These are phyloP conservation scores for Brienomyrus longianalis DNA, from an alignment of 2,113 vertebrate species.

Conservation along the genomic window DNA sequence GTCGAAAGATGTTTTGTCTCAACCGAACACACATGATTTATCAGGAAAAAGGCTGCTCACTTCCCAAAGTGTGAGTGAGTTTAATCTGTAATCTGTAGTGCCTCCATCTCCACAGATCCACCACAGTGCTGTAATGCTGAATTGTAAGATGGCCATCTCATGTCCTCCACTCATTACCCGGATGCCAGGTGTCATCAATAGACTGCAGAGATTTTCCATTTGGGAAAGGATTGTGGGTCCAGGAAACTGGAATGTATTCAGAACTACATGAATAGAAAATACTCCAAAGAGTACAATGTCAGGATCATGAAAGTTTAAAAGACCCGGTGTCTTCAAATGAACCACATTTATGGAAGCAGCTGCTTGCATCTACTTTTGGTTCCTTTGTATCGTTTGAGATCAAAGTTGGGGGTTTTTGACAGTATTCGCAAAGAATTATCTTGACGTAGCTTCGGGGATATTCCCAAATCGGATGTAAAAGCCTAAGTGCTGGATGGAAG, in stretches of 20 bases:
- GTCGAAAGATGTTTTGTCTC: not conserved
- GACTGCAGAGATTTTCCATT: constrained; percentile 5
- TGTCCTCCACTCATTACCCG: not conserved
- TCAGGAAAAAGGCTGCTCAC: not conserved
- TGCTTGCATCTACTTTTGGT: not conserved
- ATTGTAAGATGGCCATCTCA: not conserved
- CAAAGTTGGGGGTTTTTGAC: constrained; percentile 6
- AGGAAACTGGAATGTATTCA: not conserved
- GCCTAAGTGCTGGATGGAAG: not conserved
- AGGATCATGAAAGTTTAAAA: constrained; percentile 12
- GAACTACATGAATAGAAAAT: constrained; percentile 7
- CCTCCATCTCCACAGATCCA: not conserved
- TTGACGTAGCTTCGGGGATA: not conserved
- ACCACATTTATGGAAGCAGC: constrained; percentile 7
- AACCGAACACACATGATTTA: not conserved
- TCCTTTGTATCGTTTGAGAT: not conserved
- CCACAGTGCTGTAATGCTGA: not conserved
- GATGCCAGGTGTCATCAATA: not conserved
- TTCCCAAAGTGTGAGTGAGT: not conserved
- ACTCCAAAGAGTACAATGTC: not conserved
- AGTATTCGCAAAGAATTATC: not conserved
- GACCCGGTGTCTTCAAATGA: not conserved
- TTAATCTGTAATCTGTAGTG: not conserved
- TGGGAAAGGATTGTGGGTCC: constrained; percentile 1
- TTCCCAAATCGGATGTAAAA: not conserved